Percentiles rank a stretch among this genome's conserved stretches.
Evolutionary conservation across 2,888 invertebrate genomes (phyloP).

Genomic region (Heteromurus nitidus): DNA sequence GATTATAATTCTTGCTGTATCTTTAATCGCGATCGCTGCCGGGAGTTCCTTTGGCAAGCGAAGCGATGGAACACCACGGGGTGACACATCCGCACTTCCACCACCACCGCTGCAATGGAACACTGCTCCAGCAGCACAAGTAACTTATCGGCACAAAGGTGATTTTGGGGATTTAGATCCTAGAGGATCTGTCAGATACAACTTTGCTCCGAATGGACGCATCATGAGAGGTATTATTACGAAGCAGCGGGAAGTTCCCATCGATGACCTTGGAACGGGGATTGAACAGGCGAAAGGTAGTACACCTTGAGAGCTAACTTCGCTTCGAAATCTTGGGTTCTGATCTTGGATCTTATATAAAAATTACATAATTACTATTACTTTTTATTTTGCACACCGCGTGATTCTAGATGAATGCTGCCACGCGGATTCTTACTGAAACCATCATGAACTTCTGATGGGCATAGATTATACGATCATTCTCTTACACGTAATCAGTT

Average conservation of each 20-base stretch:
- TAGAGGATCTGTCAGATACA: constrained; percentile 44
- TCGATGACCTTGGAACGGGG: constrained; percentile 42
- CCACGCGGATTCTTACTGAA: constrained; percentile 18
- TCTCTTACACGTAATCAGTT: too few species aligned
- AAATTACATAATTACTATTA: neutral
- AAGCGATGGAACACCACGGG: neutral
- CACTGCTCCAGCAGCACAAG: constrained; percentile 21
- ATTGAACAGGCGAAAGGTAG: constrained; percentile 44
- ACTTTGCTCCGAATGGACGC: constrained; percentile 33
- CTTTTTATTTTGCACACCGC: neutral
- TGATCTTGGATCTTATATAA: neutral
- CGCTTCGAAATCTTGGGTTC: too few species aligned
- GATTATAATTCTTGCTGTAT: neutral
- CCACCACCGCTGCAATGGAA: constrained; percentile 28
- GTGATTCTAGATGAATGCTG: constrained; percentile 39
- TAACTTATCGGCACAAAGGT: constrained; percentile 32
- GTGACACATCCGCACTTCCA: neutral
- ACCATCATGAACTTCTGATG: too few species aligned
- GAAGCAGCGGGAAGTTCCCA: constrained; percentile 37
- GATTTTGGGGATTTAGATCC: constrained; percentile 41
- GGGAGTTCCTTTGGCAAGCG: neutral
- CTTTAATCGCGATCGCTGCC: neutral
- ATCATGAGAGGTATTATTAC: constrained; percentile 44
- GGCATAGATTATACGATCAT: too few species aligned
- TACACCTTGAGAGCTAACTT: neutral